Percentiles rank a stretch among this genome's conserved stretches.
phyloP scores from a whole-genome alignment of 2,113 vertebrate species.

The Oenanthe melanoleuca region DNA sequence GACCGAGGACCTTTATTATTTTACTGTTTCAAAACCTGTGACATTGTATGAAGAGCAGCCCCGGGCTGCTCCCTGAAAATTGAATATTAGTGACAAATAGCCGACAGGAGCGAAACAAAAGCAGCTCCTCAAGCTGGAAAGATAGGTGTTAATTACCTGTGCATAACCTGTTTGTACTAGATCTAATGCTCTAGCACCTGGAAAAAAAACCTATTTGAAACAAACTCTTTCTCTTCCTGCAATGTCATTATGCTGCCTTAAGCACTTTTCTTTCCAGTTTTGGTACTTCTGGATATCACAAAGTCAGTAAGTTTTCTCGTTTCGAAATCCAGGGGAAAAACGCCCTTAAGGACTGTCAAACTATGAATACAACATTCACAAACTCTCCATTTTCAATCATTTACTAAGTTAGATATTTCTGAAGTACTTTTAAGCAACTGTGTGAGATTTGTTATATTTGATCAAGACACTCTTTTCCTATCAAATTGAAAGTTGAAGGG shows the following conservation, averaged over 20 bases:
- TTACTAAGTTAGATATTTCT: background rate
- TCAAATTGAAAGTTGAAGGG: background rate
- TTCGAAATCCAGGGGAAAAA: background rate
- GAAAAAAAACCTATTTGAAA: background rate
- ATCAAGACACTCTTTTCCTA: background rate
- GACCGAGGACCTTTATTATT: background rate
- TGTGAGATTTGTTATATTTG: background rate
- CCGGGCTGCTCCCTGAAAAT: background rate
- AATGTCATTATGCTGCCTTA: background rate
- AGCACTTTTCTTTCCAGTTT: background rate
- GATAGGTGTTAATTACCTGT: background rate
- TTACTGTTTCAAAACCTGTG: background rate
- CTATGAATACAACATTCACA: background rate
- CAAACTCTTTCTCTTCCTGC: background rate
- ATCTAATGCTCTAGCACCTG: background rate
- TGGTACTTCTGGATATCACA: background rate
- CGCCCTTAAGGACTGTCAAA: background rate
- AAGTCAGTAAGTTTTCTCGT: background rate
- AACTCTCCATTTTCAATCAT: background rate
- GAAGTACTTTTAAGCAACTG: background rate
- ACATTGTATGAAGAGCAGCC: background rate
- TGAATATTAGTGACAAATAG: background rate
- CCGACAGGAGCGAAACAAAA: background rate
- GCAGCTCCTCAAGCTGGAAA: background rate
- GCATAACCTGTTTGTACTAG: background rate